Conservation (phyloP, 2,888 invertebrate species). For the Heteromyza rotundicornis region DNA sequence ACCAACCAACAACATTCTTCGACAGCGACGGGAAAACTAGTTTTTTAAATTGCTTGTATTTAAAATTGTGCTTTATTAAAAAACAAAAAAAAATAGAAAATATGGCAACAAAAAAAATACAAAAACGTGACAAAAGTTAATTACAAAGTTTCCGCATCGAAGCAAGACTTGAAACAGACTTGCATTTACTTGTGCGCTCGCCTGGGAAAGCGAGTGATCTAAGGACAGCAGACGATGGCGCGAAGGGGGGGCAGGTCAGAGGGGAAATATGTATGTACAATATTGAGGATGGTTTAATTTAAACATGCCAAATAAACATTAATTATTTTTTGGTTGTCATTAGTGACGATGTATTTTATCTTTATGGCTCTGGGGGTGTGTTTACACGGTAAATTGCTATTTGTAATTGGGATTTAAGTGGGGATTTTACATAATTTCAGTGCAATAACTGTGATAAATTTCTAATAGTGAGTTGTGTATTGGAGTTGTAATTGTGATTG, state of each 20-base stretch:
- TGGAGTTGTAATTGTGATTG: too few relatives aligned
- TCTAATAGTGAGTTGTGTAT: too few relatives aligned
- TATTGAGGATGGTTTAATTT: constrained; percentile 28
- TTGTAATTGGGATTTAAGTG: too few relatives aligned
- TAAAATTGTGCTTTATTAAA: constrained; percentile 1
- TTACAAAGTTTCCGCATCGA: constrained; percentile 46
- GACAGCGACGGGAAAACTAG: background rate
- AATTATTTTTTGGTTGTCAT: constrained; percentile 24
- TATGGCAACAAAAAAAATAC: background rate
- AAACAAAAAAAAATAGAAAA: background rate
- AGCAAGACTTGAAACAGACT: constrained; percentile 8
- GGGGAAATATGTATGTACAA: background rate
- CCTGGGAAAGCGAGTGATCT: background rate
- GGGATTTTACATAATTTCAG: too few relatives aligned
- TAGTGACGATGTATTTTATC: background rate
- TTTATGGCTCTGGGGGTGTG: too few relatives aligned
- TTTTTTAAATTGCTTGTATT: background rate
- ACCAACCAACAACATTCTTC: background rate
- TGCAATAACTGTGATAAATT: too few relatives aligned
- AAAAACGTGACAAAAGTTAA: constrained; percentile 55
- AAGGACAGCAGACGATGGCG: background rate
- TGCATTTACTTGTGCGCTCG: background rate
- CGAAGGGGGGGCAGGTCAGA: background rate
- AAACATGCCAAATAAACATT: constrained; percentile 32
- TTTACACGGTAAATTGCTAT: too few relatives aligned